These are phyloP conservation scores for Centroberyx gerrardi DNA, from an alignment of 2,797 vertebrate species.

Conservation along the genomic window DNA sequence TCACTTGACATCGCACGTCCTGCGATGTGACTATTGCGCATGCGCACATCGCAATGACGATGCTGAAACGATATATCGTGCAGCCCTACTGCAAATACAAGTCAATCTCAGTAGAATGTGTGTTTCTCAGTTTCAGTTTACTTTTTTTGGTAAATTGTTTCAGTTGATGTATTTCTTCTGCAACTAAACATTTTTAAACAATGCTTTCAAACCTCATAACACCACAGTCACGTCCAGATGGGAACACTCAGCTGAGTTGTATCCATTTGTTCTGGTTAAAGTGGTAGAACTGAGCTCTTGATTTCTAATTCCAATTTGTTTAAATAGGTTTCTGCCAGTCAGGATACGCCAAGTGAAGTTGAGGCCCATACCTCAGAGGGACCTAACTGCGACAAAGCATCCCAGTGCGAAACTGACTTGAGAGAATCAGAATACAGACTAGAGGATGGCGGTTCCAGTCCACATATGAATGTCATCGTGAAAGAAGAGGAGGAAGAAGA, in stretches of 20 bases:
- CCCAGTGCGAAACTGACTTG: constrained; percentile 26
- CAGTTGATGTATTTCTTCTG: not conserved
- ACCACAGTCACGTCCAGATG: not conserved
- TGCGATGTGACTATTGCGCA: too few relatives aligned
- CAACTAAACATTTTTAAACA: not conserved
- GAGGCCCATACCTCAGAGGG: constrained; percentile 37
- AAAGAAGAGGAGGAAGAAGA: constrained; percentile 82
- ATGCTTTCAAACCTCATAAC: not conserved
- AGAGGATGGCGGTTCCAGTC: constrained; percentile 46
- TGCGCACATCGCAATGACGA: too few relatives aligned
- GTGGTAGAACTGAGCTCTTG: not conserved
- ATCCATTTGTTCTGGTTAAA: not conserved
- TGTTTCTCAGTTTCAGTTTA: not conserved
- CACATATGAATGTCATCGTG: constrained; percentile 75
- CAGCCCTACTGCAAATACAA: constrained; percentile 34
- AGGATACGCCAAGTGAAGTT: constrained; percentile 18
- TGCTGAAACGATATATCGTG: too few relatives aligned
- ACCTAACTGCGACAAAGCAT: constrained; percentile 35
- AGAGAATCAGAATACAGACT: constrained; percentile 19
- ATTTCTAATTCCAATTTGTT: not conserved
- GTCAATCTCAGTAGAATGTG: not conserved
- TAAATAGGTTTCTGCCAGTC: constrained; percentile 47
- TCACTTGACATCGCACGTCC: too few relatives aligned
- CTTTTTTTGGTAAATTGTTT: not conserved
- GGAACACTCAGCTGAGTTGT: not conserved